Base-by-base conservation (phyloP, 2,797 vertebrate genomes). In the Esox lucius region DNA sequence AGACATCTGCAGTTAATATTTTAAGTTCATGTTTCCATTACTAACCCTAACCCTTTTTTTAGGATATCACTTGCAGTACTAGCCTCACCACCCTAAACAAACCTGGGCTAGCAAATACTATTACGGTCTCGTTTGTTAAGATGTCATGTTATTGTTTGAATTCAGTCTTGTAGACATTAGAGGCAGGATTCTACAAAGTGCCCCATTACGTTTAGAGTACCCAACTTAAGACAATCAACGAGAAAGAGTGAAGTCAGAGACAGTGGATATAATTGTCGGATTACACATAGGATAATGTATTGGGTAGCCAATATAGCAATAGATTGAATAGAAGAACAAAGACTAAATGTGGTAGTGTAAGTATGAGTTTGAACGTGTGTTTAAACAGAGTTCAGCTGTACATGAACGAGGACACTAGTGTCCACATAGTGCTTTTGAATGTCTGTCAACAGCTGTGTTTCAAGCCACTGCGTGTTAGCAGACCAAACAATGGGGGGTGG, bases 391-490 rank as follows among this genome's bases (percentile, higher is more conserved):
- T 64, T 22, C 48, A 68, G 33, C 65, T 74, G 72, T 15, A 59
- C 73, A 46, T 19, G 24, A 75, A 68, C n/a, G 22, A 74, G 26
- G n/a, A 33, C 16, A 72, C 56, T 26, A 72, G 71, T 73, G 62
- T 73, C 28, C 72, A 53, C 51, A 19, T 67, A n/a, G 46, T 22
- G 6, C 17, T 26, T 49, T 68, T 81, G 72, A 75, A 78, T 83
- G 72, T 80, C 78, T 81, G 72, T 77, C 68, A 76, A 87, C 86
- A 87, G 86, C 86, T 87, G 86, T 75, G 71, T 66, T 33, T 64
- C 80, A 77, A 78, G 78, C 75, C 77, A 72, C 75, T 75, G 68
- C 71, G 42, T 75, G 53, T 59, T 17, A 22, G 53, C 53, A 83
- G 82, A 81, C 85, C 82, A 84, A 82, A 82, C 83, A 69, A 56